Base-by-base conservation (phyloP, 2,797 vertebrate genomes). In the Acanthiza pusilla region DNA sequence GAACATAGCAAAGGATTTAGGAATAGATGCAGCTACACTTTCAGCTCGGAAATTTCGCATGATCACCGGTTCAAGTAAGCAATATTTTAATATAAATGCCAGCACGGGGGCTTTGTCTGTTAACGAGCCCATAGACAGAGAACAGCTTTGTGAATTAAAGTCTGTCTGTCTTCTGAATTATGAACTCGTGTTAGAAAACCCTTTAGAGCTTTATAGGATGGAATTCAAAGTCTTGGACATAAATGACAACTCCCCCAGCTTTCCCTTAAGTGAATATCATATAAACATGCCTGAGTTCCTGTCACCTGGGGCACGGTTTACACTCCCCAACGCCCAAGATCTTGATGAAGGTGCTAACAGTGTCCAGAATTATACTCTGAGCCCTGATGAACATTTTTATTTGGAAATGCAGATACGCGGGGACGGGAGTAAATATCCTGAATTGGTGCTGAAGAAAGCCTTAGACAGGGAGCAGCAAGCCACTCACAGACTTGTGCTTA, bases 391-490 rank as follows among this genome's bases (percentile, higher is more conserved):
- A 34, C 94, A 97, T 96, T 98, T 98, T 79, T 79, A 61, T 38
- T 85, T 98, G 92, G 96, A 96, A 74, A 94, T 97, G 96, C 97
- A 96, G 61, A 95, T 74, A 3, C 95, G 75, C 0, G 95, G 93
- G 6, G 97, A 98, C 1, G 98, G 97, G 88, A 98, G 97, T 86
- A 93, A 97, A 51, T 98, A 98, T 63, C 97, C 98, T 1, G 98
- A 98, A 87, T 1, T 98, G 93, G 96, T 98, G 68, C 82, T 98
- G 75, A 98, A 98, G 77, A 98, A 98, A 96, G 71, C 97, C 13
- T 94, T 98, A 96, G 98, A 98, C 73, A 97, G 98, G n/a, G 98
- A 98, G 85, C 97, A 97, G 78, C 95, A 97, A 84, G 90, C 97
- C 76, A 55, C 92, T 18, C 97, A 98, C 71, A 73, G 85, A 26